Evolutionary conservation across 2,797 vertebrate species (phyloP).

Genomic region (Aldrovandia affinis): DNA sequence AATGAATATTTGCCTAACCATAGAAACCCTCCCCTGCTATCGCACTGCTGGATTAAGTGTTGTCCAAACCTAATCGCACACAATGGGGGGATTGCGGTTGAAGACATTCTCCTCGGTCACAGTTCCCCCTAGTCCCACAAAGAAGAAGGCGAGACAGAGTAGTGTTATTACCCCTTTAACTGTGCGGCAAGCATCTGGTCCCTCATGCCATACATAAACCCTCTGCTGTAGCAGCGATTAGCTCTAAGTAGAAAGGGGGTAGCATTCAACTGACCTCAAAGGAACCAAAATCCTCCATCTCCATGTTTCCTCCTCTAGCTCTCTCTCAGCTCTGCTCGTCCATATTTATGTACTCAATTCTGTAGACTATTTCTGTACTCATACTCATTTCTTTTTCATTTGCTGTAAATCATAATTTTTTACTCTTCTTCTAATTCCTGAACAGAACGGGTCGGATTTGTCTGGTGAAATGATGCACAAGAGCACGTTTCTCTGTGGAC

Average conservation of each 20-base stretch:
- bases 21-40: background rate
- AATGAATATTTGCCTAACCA: conserved; percentile 20
- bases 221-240: background rate
- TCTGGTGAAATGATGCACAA: background rate
- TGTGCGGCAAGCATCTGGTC: background rate
- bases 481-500: background rate
- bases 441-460: background rate
- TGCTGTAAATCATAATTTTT: background rate
- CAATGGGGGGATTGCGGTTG: background rate
- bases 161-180: background rate
- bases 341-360: too few species aligned
- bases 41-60: background rate
- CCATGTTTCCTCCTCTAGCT: background rate
- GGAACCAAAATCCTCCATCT: background rate
- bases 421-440: background rate
- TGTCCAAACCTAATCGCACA: background rate
- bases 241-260: conserved; percentile 8
- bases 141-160: background rate
- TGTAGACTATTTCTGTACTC: background rate
- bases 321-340: too few species aligned
- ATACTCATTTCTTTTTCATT: background rate
- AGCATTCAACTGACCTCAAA: conserved; percentile 9
- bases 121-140: background rate
- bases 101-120: background rate
- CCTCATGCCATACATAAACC: conserved; percentile 16